Evolutionary conservation across 1,140 invertebrate genomes (phyloP).

Genomic region (Ladona fulva): DNA sequence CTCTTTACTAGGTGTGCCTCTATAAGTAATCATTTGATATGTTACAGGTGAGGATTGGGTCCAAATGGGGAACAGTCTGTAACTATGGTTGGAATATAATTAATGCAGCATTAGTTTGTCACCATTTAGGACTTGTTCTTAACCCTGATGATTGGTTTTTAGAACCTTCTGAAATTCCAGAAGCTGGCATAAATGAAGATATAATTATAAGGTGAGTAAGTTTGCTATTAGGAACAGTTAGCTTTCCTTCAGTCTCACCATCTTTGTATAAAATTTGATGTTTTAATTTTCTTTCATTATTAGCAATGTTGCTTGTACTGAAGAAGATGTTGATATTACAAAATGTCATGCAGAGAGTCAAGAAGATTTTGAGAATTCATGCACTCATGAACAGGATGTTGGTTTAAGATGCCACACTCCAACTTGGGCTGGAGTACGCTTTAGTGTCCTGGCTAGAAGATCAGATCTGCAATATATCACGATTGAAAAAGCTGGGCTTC

Average conservation of each 20-base stretch:
- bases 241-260: no score
- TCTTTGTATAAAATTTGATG: no score
- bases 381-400: slow-evolving; percentile 77
- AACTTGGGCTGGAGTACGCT: slow-evolving; percentile 85
- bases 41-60: slow-evolving; percentile 58
- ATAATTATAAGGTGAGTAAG: slow-evolving; percentile 51
- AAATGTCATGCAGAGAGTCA: slow-evolving; percentile 71
- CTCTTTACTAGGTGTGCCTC: no score
- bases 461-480: slow-evolving; percentile 80
- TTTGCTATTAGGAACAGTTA: slow-evolving; percentile 19
- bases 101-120: slow-evolving; percentile 86
- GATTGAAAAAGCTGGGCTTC: slow-evolving; percentile 83
- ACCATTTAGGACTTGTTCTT: slow-evolving; percentile 85
- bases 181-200: slow-evolving; percentile 63
- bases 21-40: no score
- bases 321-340: slow-evolving; percentile 86
- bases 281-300: slow-evolving; percentile 17
- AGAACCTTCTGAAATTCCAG: slow-evolving; percentile 67
- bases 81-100: slow-evolving; percentile 91
- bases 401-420: slow-evolving; percentile 80
- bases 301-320: slow-evolving; percentile 81
- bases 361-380: slow-evolving; percentile 80
- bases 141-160: slow-evolving; percentile 89
- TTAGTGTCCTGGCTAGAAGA: slow-evolving; percentile 77
- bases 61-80: slow-evolving; percentile 94